Percentiles rank a stretch among this genome's conserved stretches.
Conservation (phyloP, 2,113 vertebrate genomes). For the Eulacestoma nigropectus region DNA sequence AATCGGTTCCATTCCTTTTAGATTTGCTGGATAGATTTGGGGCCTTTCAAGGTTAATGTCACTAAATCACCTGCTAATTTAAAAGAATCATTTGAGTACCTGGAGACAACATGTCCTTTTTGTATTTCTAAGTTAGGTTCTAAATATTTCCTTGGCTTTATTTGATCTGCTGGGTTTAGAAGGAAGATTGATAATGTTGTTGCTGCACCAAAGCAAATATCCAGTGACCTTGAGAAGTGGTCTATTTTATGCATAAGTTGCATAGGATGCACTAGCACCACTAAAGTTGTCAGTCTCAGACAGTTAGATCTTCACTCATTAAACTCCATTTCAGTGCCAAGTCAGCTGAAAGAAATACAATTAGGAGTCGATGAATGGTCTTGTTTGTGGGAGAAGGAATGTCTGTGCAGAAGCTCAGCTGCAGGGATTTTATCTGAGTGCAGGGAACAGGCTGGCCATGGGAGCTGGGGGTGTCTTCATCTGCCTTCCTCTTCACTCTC, state of each 20-base stretch:
- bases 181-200: background rate
- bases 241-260: background rate
- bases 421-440: background rate
- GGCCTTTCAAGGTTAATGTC: constrained; percentile 61
- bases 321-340: constrained; percentile 3
- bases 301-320: constrained; percentile 42
- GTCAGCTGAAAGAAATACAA: background rate
- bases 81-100: constrained; percentile 43
- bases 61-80: constrained; percentile 57
- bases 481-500: background rate
- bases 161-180: background rate
- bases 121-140: background rate
- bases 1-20: constrained; percentile 54
- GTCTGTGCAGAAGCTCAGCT: background rate
- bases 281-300: constrained; percentile 14
- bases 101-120: background rate
- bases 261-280: constrained; percentile 1
- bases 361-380: background rate
- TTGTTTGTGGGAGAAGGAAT: background rate
- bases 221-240: constrained; percentile 31
- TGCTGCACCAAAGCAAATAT: constrained; percentile 25
- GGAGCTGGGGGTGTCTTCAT: background rate
- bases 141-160: background rate
- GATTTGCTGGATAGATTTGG: constrained; percentile 37
- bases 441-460: background rate